These are phyloP conservation scores for Palythoa grandis DNA, from an alignment of 92 coral and sea anemone species.

Conservation along the genomic window DNA sequence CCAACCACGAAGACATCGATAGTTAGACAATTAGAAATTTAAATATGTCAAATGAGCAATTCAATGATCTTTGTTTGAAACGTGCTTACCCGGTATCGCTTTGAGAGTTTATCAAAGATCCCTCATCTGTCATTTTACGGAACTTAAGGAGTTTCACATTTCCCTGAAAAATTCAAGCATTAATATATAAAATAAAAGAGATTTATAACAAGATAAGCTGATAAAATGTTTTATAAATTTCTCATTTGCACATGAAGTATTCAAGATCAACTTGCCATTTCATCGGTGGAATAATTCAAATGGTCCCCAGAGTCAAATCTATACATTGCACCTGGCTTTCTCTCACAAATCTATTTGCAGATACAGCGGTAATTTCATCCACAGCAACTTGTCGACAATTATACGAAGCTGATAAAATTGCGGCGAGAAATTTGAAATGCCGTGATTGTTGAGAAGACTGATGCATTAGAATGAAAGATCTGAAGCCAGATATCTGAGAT, in stretches of 20 bases:
- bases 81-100: slow-evolving; percentile 1
- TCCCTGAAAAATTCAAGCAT: slow-evolving; percentile 14
- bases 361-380: background rate
- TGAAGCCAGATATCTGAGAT: slow-evolving; percentile 11
- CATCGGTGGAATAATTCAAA: slow-evolving; percentile 27
- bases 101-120: background rate
- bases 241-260: background rate
- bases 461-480: background rate
- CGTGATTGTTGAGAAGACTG: slow-evolving; percentile 7
- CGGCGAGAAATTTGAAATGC: background rate
- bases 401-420: background rate
- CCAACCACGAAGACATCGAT: background rate
- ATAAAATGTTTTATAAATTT: slow-evolving; percentile 15
- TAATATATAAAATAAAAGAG: background rate
- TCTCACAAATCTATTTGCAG: background rate
- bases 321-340: slow-evolving; percentile 16
- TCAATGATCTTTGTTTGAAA: background rate
- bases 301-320: slow-evolving; percentile 31
- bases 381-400: background rate
- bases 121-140: slow-evolving; percentile 42
- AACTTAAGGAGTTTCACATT: slow-evolving; percentile 42
- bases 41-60: background rate
- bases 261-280: slow-evolving; percentile 39
- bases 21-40: background rate
- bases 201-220: slow-evolving; percentile 12